phyloP scores from a whole-genome alignment of 2,888 invertebrate genomes.

The Abscondita cerata region DNA sequence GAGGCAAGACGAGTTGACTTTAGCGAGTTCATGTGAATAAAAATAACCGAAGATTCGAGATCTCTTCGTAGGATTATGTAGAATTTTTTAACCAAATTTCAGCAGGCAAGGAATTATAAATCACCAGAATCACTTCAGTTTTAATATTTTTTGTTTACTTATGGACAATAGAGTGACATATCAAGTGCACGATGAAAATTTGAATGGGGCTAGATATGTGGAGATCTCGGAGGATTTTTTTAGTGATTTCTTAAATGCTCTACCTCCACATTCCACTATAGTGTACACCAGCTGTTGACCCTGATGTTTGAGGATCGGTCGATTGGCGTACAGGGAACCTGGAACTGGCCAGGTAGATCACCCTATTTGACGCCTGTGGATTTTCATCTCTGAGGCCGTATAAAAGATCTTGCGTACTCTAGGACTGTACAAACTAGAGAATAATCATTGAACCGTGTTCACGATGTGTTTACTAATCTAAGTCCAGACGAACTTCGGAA shows the following conservation, averaged over 20 bases:
- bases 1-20: no score
- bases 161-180: no score
- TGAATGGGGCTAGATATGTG: neutral
- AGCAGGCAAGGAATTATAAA: neutral
- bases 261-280: no score
- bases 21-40: no score
- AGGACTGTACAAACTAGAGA: neutral
- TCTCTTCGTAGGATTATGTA: neutral
- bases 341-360: no score
- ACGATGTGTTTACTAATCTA: neutral
- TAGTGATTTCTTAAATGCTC: neutral
- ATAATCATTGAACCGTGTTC: neutral
- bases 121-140: neutral
- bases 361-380: neutral
- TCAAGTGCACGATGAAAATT: neutral
- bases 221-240: neutral
- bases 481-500: neutral
- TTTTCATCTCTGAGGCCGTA: neutral
- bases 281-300: no score
- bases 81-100: no score
- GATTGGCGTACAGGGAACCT: no score
- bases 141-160: no score
- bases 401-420: neutral
- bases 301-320: neutral
- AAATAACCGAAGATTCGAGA: neutral